Evolutionary conservation across 53 echinoderm and acorn worm species (phyloP).

Genomic region (Mesocentrotus franciscanus): DNA sequence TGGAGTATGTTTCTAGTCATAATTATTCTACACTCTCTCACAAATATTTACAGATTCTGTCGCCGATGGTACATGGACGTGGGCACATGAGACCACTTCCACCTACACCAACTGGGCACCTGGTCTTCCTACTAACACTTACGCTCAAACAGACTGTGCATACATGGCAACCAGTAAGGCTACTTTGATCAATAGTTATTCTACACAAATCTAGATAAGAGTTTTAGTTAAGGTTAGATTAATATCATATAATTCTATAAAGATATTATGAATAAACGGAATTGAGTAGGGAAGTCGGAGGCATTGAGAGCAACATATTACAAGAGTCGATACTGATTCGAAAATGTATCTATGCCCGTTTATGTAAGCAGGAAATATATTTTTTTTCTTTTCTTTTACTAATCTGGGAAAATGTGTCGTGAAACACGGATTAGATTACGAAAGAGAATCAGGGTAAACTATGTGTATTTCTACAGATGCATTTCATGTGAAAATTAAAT

Average conservation of each 20-base stretch:
- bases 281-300: neutral
- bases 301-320: neutral
- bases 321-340: too few relatives aligned
- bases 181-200: neutral
- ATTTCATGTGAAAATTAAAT: too few relatives aligned
- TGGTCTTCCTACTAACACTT: slow-evolving; percentile 65
- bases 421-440: neutral
- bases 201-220: neutral
- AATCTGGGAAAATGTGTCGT: neutral
- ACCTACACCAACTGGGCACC: slow-evolving; percentile 76
- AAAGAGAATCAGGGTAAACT: neutral
- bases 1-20: too few relatives aligned
- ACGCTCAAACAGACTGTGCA: slow-evolving; percentile 72
- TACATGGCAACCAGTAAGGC: slow-evolving; percentile 78
- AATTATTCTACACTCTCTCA: too few relatives aligned
- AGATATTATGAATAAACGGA: neutral
- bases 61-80: slow-evolving; percentile 75
- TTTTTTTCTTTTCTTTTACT: too few relatives aligned
- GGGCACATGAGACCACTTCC: slow-evolving; percentile 73
- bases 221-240: neutral
- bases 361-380: too few relatives aligned
- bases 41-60: neutral
- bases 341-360: too few relatives aligned
- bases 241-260: too few relatives aligned
- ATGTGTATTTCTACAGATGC: neutral